phyloP scores from a whole-genome alignment of 2,113 vertebrate genomes.

The Ondatra zibethicus region DNA sequence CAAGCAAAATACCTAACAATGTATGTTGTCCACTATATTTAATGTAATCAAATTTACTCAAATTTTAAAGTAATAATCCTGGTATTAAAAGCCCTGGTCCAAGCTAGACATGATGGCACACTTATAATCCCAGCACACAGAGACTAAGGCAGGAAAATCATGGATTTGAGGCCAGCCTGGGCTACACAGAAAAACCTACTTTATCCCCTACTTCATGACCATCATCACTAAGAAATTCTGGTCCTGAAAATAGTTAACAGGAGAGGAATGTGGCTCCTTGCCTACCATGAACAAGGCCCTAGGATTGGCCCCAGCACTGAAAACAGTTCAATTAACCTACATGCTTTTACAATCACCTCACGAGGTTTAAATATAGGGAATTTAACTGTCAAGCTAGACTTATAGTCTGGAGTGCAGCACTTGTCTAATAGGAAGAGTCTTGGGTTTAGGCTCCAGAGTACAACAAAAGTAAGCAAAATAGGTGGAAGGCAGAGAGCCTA shows the following conservation, averaged over 20 bases:
- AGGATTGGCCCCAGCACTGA: not conserved
- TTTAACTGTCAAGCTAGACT: not conserved
- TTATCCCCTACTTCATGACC: not conserved
- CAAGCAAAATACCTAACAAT: constrained; percentile 40
- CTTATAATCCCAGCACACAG: not conserved
- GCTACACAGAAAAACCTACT: not conserved
- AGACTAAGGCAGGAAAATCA: not conserved
- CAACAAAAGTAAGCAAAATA: not conserved
- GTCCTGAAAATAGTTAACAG: not conserved
- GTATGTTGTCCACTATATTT: not conserved
- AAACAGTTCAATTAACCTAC: not conserved
- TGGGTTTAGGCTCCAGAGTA: not conserved
- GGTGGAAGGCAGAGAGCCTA: constrained; percentile 15
- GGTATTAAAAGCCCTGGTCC: not conserved
- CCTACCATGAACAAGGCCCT: not conserved
- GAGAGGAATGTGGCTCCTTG: not conserved
- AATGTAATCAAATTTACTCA: not conserved
- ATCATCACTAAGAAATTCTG: not conserved
- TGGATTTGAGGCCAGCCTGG: not conserved
- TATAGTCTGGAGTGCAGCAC: not conserved
- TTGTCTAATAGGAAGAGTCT: not conserved
- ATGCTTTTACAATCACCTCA: constrained; percentile 20
- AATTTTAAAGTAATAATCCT: not conserved
- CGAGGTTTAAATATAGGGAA: constrained; percentile 42
- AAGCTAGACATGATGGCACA: not conserved